Base-by-base conservation (phyloP, 2,888 invertebrate genomes). In the Andrena flavipes region DNA sequence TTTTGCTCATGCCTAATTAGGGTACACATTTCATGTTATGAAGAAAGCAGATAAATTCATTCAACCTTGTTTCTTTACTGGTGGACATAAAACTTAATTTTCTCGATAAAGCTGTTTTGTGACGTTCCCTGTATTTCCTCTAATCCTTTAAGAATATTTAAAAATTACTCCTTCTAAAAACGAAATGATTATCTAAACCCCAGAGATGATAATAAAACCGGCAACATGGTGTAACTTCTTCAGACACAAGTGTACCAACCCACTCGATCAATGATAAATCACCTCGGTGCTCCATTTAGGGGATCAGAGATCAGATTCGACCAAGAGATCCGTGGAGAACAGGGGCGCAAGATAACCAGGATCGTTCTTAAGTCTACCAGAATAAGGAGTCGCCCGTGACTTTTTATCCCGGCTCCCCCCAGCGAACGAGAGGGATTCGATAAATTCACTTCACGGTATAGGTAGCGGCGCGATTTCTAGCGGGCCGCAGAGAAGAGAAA, bases 391-490 rank as follows among this genome's bases (percentile, higher is more conserved):
- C 49, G 60, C 30, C 56, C 35, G 42, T 73, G 73, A 78, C 84
- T 86, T 86, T 86, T 76, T 68, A 65, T 77, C 35, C 79, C 48
- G 51, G 60, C 10, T 69, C 65, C 64, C 64, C 51, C 48, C 49
- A 13, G 13, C 68, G 69, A 65, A 48, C 70, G 77, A 69, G 67
- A 56, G 63, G 77, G 72, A 79, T 85, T 79, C 85, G 87, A 87
- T 87, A 87, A 87, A 87, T 87, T 87, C 70, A 76, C 51, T 56
- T 67, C 51, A 51, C 67, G 56, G 75, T 62, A 76, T 67, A 63
- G 78, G 74, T 76, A 76, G 29, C 49, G 42, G 75, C 35, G 64
- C 76, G 80, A 80, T 82, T 77, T 68, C 72, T 76, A 73, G 42
- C 65, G 35, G 10, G 54, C 48, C 30, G 67, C 56, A 29, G 2